A percentile compares a stretch with the other conserved stretches of the same genome.
These are phyloP conservation scores for Drosophila kanapiae DNA, from an alignment of 1,140 invertebrate genomes.

Conservation along the genomic window DNA sequence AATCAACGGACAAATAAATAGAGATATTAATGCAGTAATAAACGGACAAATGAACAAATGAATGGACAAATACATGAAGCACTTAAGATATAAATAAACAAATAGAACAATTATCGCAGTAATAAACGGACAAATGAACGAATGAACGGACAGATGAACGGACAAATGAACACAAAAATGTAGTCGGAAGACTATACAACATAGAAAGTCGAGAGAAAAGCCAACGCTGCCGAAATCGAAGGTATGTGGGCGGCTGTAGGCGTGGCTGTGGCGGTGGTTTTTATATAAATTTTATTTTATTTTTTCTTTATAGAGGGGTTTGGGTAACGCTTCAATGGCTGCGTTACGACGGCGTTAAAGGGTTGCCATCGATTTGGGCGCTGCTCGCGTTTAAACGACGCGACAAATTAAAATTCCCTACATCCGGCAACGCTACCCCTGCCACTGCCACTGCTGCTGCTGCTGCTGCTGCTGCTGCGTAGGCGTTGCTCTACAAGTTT, in stretches of 20 bases:
- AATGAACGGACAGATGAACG: neutral
- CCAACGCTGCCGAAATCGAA: slow-evolving; percentile 24
- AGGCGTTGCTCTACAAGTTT: slow-evolving; percentile 82
- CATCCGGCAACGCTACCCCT: slow-evolving; percentile 55
- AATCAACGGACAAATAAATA: neutral
- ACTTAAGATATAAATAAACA: neutral
- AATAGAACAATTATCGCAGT: neutral
- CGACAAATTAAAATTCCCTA: slow-evolving; percentile 84
- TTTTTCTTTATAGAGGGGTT: neutral
- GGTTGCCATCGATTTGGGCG: slow-evolving; percentile 56
- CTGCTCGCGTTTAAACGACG: slow-evolving; percentile 75
- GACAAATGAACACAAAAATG: neutral
- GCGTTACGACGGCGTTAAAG: slow-evolving; percentile 61
- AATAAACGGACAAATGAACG: neutral
- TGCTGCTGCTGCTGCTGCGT: slow-evolving; percentile 37
- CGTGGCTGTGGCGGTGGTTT: slow-evolving; percentile 36
- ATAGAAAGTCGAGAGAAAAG: slow-evolving; percentile 5
- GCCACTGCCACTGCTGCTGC: neutral
- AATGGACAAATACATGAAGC: neutral
- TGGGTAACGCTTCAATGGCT: slow-evolving; percentile 72
- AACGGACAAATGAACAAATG: neutral
- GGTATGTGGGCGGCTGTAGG: slow-evolving; percentile 30
- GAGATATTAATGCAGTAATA: neutral
- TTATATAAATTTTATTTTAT: neutral
- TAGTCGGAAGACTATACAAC: neutral